phyloP scores from a whole-genome alignment of 2,797 vertebrate species.

The Steatocranus sp. region DNA sequence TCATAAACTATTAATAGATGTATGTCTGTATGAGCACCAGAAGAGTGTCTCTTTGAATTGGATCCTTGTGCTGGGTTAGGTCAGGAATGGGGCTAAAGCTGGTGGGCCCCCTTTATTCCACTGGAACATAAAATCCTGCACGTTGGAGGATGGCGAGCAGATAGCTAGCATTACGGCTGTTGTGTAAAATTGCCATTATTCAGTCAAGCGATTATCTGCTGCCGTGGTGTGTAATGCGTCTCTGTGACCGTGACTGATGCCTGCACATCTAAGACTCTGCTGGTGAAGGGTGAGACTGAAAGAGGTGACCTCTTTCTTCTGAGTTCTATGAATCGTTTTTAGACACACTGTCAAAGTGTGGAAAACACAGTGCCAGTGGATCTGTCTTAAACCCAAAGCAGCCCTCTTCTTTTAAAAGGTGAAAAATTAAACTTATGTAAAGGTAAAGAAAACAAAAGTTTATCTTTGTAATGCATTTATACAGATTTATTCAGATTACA shows the following conservation, averaged over 20 bases:
- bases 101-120: conserved; percentile 38
- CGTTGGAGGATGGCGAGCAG: conserved; percentile 8
- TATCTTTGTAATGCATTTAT: neutral
- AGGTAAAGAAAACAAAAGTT: neutral
- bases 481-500: neutral
- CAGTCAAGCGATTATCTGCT: conserved; percentile 66
- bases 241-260: conserved; percentile 54
- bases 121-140: conserved; percentile 29
- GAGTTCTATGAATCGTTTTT: conserved; percentile 1
- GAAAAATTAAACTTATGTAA: neutral
- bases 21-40: conserved; percentile 54
- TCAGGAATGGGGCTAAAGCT: conserved; percentile 33
- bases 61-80: conserved; percentile 44
- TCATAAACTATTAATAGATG: conserved; percentile 77
- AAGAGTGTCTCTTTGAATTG: conserved; percentile 60
- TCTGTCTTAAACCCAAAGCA: neutral
- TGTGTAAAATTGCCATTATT: conserved; percentile 75
- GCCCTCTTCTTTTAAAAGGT: neutral
- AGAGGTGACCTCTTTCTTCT: conserved; percentile 46
- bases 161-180: conserved; percentile 55
- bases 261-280: conserved; percentile 40
- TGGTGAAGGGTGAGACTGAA: conserved; percentile 28
- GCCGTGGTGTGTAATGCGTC: conserved; percentile 57
- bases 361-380: neutral
- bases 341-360: neutral